These are phyloP conservation scores for Anableps anableps DNA, from an alignment of 2,797 vertebrate species.

Conservation along the genomic window DNA sequence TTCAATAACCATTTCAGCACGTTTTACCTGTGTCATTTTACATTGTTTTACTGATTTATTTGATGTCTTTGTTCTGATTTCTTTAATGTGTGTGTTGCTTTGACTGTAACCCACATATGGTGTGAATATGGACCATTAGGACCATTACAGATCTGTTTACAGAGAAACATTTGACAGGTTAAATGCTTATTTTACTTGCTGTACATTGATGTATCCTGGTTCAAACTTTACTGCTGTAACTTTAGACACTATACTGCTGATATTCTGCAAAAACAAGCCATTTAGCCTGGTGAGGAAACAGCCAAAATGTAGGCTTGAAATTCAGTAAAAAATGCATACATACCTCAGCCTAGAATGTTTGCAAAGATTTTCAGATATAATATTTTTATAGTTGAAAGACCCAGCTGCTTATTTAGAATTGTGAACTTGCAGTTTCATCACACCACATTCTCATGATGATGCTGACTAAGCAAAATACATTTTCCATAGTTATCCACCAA, in stretches of 20 bases:
- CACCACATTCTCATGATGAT: background rate
- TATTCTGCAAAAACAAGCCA: background rate
- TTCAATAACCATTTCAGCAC: background rate
- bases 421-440: slow-evolving; percentile 5
- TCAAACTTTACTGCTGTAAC: background rate
- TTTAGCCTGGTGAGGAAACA: background rate
- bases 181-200: background rate
- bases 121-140: too few species aligned
- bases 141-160: background rate
- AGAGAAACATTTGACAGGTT: background rate
- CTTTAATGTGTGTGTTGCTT: background rate
- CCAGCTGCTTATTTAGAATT: background rate
- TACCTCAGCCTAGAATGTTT: background rate
- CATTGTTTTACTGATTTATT: background rate
- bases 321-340: background rate
- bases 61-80: background rate
- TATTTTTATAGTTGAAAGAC: background rate
- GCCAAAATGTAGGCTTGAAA: background rate
- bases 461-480: background rate
- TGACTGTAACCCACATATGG: background rate
- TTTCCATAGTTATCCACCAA: background rate
- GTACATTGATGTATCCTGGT: background rate
- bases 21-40: background rate
- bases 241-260: background rate
- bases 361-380: background rate